phyloP scores from a whole-genome alignment of 2,888 invertebrate species.

The Andrena haemorrhoa region DNA sequence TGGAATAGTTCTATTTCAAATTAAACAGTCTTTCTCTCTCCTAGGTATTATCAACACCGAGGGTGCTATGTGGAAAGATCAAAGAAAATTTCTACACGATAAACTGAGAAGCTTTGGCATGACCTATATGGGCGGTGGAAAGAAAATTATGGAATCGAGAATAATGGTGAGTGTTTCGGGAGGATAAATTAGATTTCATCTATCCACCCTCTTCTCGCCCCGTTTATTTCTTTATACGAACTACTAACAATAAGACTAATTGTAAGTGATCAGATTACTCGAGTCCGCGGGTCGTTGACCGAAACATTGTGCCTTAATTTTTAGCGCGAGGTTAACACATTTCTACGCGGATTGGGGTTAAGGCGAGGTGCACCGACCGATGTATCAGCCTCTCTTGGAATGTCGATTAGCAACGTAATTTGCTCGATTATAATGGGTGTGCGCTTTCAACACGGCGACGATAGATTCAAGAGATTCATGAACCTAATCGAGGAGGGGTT shows the following conservation, averaged over 20 bases:
- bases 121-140: conserved; percentile 93
- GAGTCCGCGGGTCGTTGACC: background rate
- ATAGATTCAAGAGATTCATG: conserved; percentile 92
- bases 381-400: conserved; percentile 91
- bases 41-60: conserved; percentile 95
- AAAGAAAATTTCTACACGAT: conserved; percentile 94
- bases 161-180: conserved; percentile 89
- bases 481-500: conserved; percentile 96
- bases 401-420: conserved; percentile 95
- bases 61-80: conserved; percentile 95
- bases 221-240: background rate
- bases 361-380: conserved; percentile 90
- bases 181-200: background rate
- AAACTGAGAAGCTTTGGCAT: conserved; percentile 94
- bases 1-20: background rate
- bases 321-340: conserved; percentile 91
- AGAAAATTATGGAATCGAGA: conserved; percentile 92
- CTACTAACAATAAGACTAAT: too few species aligned
- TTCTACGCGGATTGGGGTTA: conserved; percentile 88
- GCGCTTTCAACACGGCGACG: conserved; percentile 92
- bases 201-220: too few species aligned
- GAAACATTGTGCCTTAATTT: conserved; percentile 13
- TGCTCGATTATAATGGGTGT: conserved; percentile 96
- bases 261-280: too few species aligned
- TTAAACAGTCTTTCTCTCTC: conserved; percentile 43